Evolutionary conservation across 2,888 invertebrate species (phyloP).

Genomic region (Lamproptera curius): DNA sequence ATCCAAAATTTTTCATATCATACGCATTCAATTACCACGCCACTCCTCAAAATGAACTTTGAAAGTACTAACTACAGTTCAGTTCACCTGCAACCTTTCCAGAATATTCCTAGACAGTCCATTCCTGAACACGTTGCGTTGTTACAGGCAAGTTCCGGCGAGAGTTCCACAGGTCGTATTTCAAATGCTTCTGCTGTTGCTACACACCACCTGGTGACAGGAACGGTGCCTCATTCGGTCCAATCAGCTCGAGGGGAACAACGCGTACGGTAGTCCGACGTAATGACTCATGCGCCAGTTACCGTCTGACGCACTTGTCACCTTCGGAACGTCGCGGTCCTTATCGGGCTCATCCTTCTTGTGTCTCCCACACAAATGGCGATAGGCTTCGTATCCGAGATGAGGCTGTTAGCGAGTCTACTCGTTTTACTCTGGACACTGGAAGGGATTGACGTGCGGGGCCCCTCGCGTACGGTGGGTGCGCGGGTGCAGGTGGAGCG

Average conservation of each 20-base stretch:
- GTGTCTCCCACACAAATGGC: constrained; percentile 68
- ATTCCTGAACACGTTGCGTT: constrained; percentile 24
- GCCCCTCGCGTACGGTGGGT: not conserved
- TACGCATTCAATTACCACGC: too few species aligned
- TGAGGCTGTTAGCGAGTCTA: constrained; percentile 64
- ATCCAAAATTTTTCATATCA: too few species aligned
- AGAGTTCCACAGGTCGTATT: constrained; percentile 84
- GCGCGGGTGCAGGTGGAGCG: not conserved
- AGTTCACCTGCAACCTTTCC: not conserved
- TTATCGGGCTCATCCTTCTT: constrained; percentile 66
- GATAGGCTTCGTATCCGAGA: constrained; percentile 54
- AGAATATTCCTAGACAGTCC: not conserved
- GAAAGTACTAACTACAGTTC: too few species aligned
- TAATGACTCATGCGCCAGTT: constrained; percentile 70
- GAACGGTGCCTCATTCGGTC: constrained; percentile 65
- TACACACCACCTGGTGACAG: constrained; percentile 47
- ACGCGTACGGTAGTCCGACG: constrained; percentile 63
- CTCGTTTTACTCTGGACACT: constrained; percentile 62
- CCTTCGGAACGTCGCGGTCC: constrained; percentile 68
- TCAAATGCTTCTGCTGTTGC: constrained; percentile 78
- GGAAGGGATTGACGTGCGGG: constrained; percentile 60
- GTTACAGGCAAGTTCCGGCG: constrained; percentile 85
- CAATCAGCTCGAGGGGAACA: constrained; percentile 64
- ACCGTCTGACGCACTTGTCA: constrained; percentile 64
- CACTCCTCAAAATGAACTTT: too few species aligned